These are phyloP conservation scores for Tapirus indicus DNA, from an alignment of 2,797 vertebrate genomes.

Conservation along the genomic window DNA sequence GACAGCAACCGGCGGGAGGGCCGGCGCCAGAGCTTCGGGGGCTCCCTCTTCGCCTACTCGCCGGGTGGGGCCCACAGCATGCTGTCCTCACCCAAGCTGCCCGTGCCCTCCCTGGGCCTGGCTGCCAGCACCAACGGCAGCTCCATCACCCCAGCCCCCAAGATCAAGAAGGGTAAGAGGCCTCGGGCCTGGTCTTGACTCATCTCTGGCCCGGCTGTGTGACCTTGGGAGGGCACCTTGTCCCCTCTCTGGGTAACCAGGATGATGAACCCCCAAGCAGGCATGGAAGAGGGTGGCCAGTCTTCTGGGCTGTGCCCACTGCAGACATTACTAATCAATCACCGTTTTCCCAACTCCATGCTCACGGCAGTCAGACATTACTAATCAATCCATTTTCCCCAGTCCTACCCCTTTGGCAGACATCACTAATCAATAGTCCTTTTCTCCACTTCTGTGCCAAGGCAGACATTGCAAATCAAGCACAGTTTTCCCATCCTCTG, in stretches of 20 bases:
- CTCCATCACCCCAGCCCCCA: constrained; percentile 90
- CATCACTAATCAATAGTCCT: rapidly evolving
- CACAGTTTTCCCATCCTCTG: neutral
- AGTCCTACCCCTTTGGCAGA: neutral
- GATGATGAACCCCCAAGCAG: neutral
- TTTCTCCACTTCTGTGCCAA: neutral
- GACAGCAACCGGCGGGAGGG: constrained; percentile 98
- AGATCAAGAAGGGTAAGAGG: constrained; percentile 96
- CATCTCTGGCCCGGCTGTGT: rapidly evolving
- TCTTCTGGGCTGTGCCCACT: rapidly evolving
- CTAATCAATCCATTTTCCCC: neutral
- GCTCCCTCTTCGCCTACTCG: constrained; percentile 96
- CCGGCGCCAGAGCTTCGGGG: constrained; percentile 95
- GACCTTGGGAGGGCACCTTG: no score
- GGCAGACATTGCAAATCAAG: neutral
- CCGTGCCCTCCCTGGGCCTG: constrained; percentile 90
- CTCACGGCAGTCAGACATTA: neutral
- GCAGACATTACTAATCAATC: neutral
- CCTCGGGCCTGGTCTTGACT: rapidly evolving
- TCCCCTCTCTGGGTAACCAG: neutral
- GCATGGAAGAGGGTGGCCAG: rapidly evolving
- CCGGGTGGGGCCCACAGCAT: constrained; percentile 94
- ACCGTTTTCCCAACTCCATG: neutral
- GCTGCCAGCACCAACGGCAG: constrained; percentile 92
- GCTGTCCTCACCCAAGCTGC: constrained; percentile 95